Evolutionary conservation across 2,113 vertebrate genomes (phyloP), one percentile per base, ranked within the genome.

Genomic region (Odontesthes bonariensis): DNA sequence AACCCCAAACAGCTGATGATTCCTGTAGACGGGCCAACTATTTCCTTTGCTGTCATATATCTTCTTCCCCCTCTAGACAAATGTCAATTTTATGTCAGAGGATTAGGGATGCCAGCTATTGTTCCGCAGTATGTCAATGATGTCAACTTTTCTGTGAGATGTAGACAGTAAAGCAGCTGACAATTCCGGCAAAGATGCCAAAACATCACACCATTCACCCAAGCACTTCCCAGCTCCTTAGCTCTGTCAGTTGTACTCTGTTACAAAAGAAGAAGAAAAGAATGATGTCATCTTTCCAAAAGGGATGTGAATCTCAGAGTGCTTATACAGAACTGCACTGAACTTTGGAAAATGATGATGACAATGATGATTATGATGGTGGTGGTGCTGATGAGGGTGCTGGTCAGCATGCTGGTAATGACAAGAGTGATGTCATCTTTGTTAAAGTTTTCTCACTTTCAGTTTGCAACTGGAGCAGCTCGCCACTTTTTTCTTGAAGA

Each of bases 1-100:
- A 83, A 82, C 49, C 79, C 73, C 73, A 88, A 87, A 80, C 87
- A 91, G 90, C 88, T 86, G 86, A 86, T 58, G 57, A 86, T 56
- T 88, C 65, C 54, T 76, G 63, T 75, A 70, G 74, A 66, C 57
- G 53, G 57, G 77, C 83, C 83, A 79, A 60, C 23, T 9, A 68
- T 80, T 88, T 84, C 80, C 77, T 86, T 75, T 75, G 60, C 61
- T 90, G 66, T 76, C 75, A 71, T 68, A 46, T 54, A 58, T 69
- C 64, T 62, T 54, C 61, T 55, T 23, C 74, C 63, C 72, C 35
- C 35, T 38, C 73, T 58, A 82, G 83, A 89, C 85, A 80, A 68
- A 77, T 84, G 88, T 88, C 86, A 84, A 84, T 90, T 89, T 85
- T 83, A 85, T 86, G 82, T 87, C 66, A 55, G 62, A 61, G 63